Base-by-base conservation (phyloP, 2,113 vertebrate species). In the Sorex araneus region DNA sequence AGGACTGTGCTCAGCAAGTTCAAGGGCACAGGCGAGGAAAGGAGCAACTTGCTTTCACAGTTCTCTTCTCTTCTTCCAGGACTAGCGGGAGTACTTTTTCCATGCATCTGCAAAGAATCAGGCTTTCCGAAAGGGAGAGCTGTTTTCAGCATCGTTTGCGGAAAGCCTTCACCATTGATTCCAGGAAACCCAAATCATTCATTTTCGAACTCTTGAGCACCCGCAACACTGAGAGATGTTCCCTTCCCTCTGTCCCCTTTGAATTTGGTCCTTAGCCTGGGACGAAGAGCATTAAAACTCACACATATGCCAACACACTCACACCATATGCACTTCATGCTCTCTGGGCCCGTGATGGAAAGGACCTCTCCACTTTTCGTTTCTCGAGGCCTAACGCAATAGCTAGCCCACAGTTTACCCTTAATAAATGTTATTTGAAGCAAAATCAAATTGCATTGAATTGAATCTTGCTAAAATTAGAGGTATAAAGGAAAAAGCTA, bases 371-470 rank as follows among this genome's bases (percentile, higher is more conserved):
- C 54, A 43, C 27, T 21, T 45, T 71, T 60, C 63, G 12, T 54
- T 86, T 66, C 86, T 79, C 28, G 1, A 23, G 69, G 60, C 73
- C 45, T 18, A 69, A 40, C 15, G 54, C 30, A 36, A 16, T 82
- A 50, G 69, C 63, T 27, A 89, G 74, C n/a, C 73, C 54, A 30
- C 16, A 87, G 84, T 92, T 95, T 74, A 70, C 57, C 66, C 87
- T 89, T 80, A 81, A 67, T 79, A 90, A 86, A 70, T 87, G 92
- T 92, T 84, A 84, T 63, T 71, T 93, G 45, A 91, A 81, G 84
- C 43, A 19, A 89, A 93, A 92, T 93, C n/a, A 90, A 86, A 87
- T 84, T 76, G 34, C 83, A 86, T 13, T 13, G 64, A 90, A 79
- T 74, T 70, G 64, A 83, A 81, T 78, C 75, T 75, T 66, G 64